Base-by-base conservation (phyloP, 1,140 invertebrate species). In the Saccostrea echinata region DNA sequence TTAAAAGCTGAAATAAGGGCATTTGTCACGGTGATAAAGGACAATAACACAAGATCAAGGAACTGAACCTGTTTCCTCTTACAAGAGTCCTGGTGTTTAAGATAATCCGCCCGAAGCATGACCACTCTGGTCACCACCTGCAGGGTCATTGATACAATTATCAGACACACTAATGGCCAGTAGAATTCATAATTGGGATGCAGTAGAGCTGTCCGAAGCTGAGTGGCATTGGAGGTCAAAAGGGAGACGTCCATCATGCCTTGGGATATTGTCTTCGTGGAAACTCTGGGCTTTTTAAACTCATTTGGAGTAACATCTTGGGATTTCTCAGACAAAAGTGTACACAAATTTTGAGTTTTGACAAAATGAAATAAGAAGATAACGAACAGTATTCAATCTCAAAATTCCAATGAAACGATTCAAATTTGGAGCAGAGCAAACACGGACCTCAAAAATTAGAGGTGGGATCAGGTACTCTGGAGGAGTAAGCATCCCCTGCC, bases 221-320 rank as follows among this genome's bases (percentile, higher is more conserved):
- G 88, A 12, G 88, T 81, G 9, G 88, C 85, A 81, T 87, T 89
- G 27, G 85, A 86, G 11, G 85, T 89, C 35, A 89, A 33, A 8
- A 89, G 85, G 0, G 88, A 89, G 18, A 89, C 88, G 81, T 89
- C 88, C 88, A 89, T 89, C 88, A 89, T 87, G 24, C 88, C 88
- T 43, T 89, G 85, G 80, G 88, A 85, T 52, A 89, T 84, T 21
- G 88, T 89, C 80, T 89, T 89, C 84, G 83, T 89, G 52, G 88
- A 83, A n/a, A 83, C 35, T 33, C 30, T 33, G 16, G 68, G 27
- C 33, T 76, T 76, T 8, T 27, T 30, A 12, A 12, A 30, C 3
- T 12, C 24, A 61, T 8, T 61, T 18, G 55, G 6, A 61, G 2
- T 61, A n/a, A 21, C 55, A 61, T 18, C n/a, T 61, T 6, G n/a